Percentiles rank a stretch among this genome's conserved stretches.
Conservation (phyloP, 2,797 vertebrate genomes). For the Acomys russatus region DNA sequence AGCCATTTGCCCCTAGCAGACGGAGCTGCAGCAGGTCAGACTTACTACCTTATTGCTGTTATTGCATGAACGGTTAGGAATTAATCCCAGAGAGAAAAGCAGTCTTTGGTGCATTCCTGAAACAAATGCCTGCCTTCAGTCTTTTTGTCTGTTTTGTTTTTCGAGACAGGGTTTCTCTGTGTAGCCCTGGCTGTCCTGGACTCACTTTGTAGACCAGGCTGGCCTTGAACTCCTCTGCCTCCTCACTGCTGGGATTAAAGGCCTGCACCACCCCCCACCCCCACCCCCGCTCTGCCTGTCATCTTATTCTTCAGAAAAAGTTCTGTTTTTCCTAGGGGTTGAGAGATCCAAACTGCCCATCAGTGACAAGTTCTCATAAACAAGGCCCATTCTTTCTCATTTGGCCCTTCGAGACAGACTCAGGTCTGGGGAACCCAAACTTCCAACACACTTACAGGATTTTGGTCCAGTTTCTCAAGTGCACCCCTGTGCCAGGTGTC, state of each 20-base stretch:
- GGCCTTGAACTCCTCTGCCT: no score
- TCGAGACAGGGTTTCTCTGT: no score
- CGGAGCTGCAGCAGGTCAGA: not conserved
- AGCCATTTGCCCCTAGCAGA: not conserved
- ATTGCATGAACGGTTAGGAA: no score
- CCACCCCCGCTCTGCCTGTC: not conserved
- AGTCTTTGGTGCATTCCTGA: not conserved
- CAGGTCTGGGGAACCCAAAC: not conserved
- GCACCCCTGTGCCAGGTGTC: not conserved
- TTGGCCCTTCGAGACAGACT: not conserved
- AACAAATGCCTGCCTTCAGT: not conserved
- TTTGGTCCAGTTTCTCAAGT: not conserved
- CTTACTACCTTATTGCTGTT: no score
- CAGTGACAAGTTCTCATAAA: not conserved
- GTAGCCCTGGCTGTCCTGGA: no score
- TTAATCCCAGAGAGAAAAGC: not conserved
- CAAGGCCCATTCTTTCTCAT: not conserved
- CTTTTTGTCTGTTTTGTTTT: no score
- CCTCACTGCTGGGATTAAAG: no score
- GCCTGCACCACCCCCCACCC: no score
- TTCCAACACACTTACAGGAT: not conserved
- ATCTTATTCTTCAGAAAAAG: slow-evolving; percentile 37
- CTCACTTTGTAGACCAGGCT: no score
- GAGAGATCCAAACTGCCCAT: not conserved
- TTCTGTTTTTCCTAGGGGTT: not conserved